phyloP scores from a whole-genome alignment of 2,113 vertebrate genomes.

The Pachyramphus minor region DNA sequence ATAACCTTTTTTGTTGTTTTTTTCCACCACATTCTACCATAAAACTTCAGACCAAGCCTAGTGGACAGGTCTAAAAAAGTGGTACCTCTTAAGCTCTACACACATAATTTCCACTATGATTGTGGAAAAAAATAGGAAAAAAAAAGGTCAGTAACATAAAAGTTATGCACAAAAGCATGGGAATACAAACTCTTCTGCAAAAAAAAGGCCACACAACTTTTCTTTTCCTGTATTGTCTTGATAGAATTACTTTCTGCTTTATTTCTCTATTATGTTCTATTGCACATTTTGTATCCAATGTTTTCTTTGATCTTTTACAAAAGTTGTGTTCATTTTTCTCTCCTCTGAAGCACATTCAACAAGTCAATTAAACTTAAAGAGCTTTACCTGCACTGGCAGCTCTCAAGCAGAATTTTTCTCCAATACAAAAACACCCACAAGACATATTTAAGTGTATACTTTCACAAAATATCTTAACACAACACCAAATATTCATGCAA shows the following conservation, averaged over 20 bases:
- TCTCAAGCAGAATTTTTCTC: background rate
- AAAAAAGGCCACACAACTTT: background rate
- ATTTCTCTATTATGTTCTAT: background rate
- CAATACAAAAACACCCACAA: background rate
- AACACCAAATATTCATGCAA: background rate
- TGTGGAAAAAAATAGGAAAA: background rate
- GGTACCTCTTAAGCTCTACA: background rate
- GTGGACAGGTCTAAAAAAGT: background rate
- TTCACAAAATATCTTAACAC: background rate
- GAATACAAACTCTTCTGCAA: background rate
- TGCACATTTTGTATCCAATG: background rate
- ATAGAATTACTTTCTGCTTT: constrained; percentile 7
- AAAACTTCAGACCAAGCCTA: background rate
- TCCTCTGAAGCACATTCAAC: constrained; percentile 25
- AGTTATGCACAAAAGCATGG: background rate
- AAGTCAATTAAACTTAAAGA: constrained; percentile 36
- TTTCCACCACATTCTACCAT: background rate
- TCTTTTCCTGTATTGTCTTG: background rate
- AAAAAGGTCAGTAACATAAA: background rate
- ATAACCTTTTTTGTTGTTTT: background rate
- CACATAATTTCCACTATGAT: background rate
- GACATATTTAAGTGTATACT: background rate
- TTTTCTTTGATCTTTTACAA: constrained; percentile 39
- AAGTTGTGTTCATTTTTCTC: constrained; percentile 9
- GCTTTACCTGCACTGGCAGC: background rate